phyloP scores from a whole-genome alignment of 2,888 invertebrate species.

The Leucozona laternaria region DNA sequence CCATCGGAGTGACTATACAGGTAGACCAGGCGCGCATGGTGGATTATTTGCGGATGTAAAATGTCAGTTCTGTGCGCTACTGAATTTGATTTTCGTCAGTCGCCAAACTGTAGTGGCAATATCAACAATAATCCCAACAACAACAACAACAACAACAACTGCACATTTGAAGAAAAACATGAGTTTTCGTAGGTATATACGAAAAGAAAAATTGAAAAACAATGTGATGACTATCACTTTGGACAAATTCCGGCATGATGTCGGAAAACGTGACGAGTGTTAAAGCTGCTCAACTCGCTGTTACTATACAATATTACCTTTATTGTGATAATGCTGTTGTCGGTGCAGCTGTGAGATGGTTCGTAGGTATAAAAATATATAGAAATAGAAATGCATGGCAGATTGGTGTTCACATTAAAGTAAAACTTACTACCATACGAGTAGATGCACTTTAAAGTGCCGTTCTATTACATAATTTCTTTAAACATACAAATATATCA shows the following conservation, averaged over 20 bases:
- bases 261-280: slow-evolving; percentile 75
- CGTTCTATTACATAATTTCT: slow-evolving; percentile 62
- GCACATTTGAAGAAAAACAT: slow-evolving; percentile 46
- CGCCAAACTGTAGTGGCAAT: neutral
- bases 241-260: slow-evolving; percentile 76
- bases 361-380: slow-evolving; percentile 2
- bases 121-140: neutral
- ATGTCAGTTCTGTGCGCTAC: slow-evolving; percentile 69
- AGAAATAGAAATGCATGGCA: slow-evolving; percentile 56
- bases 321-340: slow-evolving; percentile 53
- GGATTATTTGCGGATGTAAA: slow-evolving; percentile 49
- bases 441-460: slow-evolving; percentile 28
- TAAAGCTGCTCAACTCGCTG: slow-evolving; percentile 40
- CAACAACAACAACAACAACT: neutral
- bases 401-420: slow-evolving; percentile 13
- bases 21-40: slow-evolving; percentile 4
- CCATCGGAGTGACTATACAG: slow-evolving; percentile 1
- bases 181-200: slow-evolving; percentile 27
- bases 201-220: slow-evolving; percentile 67
- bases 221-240: slow-evolving; percentile 76
- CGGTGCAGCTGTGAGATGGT: slow-evolving; percentile 65
- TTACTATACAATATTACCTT: slow-evolving; percentile 35
- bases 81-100: slow-evolving; percentile 71
- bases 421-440: slow-evolving; percentile 15
- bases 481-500: neutral